Conservation (phyloP, 1,140 invertebrate genomes). For the Aphelenchoides avenae region DNA sequence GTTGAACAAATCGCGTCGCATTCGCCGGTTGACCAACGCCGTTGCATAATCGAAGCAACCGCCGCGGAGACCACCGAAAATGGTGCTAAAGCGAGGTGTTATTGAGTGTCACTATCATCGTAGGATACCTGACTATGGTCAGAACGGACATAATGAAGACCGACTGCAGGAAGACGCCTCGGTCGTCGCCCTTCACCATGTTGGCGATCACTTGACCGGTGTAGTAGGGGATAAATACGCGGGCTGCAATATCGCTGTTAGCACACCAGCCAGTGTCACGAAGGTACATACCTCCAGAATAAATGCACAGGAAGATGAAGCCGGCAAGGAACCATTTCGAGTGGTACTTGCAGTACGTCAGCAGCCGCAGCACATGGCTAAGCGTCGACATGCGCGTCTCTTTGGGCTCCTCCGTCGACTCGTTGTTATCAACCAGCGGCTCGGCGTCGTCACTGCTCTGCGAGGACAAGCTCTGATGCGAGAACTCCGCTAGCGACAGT, state of each 20-base stretch:
- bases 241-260: too few species aligned
- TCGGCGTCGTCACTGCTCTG: neutral
- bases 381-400: neutral
- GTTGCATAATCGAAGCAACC: conserved; percentile 43
- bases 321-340: conserved; percentile 11
- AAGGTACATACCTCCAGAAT: conserved; percentile 24
- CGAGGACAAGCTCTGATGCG: conserved; percentile 9
- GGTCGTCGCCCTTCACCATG: too few species aligned
- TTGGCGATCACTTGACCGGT: conserved; percentile 49
- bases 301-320: conserved; percentile 23
- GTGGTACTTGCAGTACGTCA: conserved; percentile 10
- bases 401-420: conserved; percentile 3
- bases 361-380: conserved; percentile 6
- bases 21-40: conserved; percentile 32
- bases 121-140: neutral
- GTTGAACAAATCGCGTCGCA: conserved; percentile 28
- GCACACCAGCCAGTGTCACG: too few species aligned
- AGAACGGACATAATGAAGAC: conserved; percentile 7
- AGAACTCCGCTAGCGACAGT: conserved; percentile 1
- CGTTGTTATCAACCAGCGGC: conserved; percentile 2
- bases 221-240: conserved; percentile 49
- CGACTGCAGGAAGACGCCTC: neutral
- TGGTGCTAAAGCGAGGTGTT: conserved; percentile 16
- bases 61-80: conserved; percentile 38
- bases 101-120: conserved; percentile 9